Base-by-base conservation (phyloP, 2,888 invertebrate genomes). In the Mesopsocus fuscifrons region DNA sequence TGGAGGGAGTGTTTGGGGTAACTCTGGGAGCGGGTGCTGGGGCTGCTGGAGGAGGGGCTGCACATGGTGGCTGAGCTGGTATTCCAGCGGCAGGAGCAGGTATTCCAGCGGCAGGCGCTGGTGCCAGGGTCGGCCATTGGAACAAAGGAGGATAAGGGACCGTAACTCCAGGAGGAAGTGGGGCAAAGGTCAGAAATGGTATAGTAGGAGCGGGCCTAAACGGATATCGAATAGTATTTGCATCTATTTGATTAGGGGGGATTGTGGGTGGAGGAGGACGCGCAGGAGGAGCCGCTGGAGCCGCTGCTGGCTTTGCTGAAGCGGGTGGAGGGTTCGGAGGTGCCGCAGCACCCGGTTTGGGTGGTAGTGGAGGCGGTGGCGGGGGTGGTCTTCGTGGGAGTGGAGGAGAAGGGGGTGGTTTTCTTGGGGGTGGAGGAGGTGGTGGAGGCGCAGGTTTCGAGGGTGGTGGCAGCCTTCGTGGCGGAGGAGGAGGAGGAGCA, bases 1-100 rank as follows among this genome's bases (percentile, higher is more conserved):
- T 44, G 26, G 38, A 44, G 41, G 42, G 47, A 26, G 34, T 43
- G 23, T 34, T 44, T 33, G 38, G 22, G 31, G 23, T 45, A 34
- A 31, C 41, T 31, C 38, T 43, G 34, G 31, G 16, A 22, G 43
- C 42, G 1, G 45, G 41, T 26, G 35, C 41, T 17, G 46, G 44
- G 16, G 20, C 20, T 20, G 20, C 20, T 17, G 34, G 22, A 16
- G 45, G 26, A 16, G 34, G 34, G 15, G 34, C 34, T 8, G 21
- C 15, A 13, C 33, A 35, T 4, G 32, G 34, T 33, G n/a, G n/a
- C 30, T 23, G 45, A 15, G 43, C 46, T 22, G 18, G 41, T 17
- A 34, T 32, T 22, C 45, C 34, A 6, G 43, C 21, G 20, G 44
- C 38, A 8, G 38, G n/a, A 9, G 45, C 8, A 26, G 34, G 18